Base-by-base conservation (phyloP, 2,888 invertebrate genomes). In the Diachrysia chrysitis region DNA sequence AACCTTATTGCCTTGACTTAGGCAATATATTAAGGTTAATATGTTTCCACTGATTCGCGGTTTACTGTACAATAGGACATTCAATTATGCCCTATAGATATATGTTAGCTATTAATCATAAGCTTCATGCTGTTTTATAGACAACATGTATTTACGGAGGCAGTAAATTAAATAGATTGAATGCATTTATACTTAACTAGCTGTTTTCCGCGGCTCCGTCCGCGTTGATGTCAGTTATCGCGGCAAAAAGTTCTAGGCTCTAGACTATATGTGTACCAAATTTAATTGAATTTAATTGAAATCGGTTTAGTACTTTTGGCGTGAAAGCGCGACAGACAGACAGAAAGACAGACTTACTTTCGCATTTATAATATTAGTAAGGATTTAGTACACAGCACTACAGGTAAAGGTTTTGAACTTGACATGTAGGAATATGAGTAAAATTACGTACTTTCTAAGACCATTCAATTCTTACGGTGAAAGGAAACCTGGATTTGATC, bases 21-120 rank as follows among this genome's bases (percentile, higher is more conserved):
- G n/a, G 16, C 3, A 4, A 2, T 2, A 37, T 37, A 14, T 37
- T 16, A 37, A 37, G n/a, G 6, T 16, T 3, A 37, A 37, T 37
- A 37, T 2, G 5, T 37, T 37, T 37, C 16, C 5, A 37, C 37
- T n/a, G 42, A n/a, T 42, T 16, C 14, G 42, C 3, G 42, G 16
- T n/a, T n/a, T 0, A 42, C 42, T n/a, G n/a, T 42, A 42, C 56
- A 37, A 63, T 69, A 63, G 58, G 56, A 56, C 56, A 69, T 80
- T 69, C 54, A 71, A 78, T 71, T 66, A 74, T 10, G 51, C 17
- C 10, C 17, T 42, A 23, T 61, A 23, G 48, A 61, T 48, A 64
- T 25, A 32, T 42, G 51, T 19, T 32, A 9, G 46, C 64, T 37
- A 76, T 70, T 53, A 60, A 74, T 70, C 48, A 70, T 66, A 32